These are phyloP conservation scores for Rhingia rostrata DNA, from an alignment of 2,888 invertebrate genomes.

Conservation along the genomic window DNA sequence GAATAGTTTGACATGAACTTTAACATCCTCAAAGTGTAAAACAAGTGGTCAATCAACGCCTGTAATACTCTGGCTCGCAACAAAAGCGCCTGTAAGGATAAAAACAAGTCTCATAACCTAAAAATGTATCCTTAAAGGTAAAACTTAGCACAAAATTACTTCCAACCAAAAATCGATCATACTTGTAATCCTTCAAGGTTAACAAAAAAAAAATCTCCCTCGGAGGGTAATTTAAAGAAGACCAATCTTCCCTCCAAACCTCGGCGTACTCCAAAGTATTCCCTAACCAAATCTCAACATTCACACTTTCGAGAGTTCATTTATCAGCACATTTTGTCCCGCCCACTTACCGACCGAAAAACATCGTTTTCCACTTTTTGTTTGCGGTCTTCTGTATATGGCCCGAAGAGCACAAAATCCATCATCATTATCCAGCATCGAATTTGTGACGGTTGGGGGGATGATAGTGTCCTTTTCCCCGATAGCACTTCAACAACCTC, in stretches of 20 bases:
- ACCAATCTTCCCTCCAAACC: not conserved
- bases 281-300: not conserved
- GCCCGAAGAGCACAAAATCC: conserved; percentile 50
- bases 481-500: conserved; percentile 34
- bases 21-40: too few species aligned
- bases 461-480: conserved; percentile 39
- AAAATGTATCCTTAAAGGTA: too few species aligned
- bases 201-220: too few species aligned
- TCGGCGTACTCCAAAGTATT: not conserved
- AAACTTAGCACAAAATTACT: too few species aligned
- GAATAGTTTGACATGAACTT: too few species aligned
- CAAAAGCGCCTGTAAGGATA: too few species aligned
- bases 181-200: too few species aligned
- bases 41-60: too few species aligned
- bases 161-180: too few species aligned
- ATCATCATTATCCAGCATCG: conserved; percentile 57
- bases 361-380: conserved; percentile 65
- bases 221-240: not conserved
- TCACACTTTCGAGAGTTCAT: conserved; percentile 31
- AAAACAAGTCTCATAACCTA: too few species aligned
- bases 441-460: conserved; percentile 29
- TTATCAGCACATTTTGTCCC: conserved; percentile 29
- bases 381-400: conserved; percentile 27
- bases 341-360: conserved; percentile 22
- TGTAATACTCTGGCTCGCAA: too few species aligned